A percentile compares a stretch with the other conserved stretches of the same genome.
phyloP scores from a whole-genome alignment of 2,797 vertebrate genomes.

The Trachops cirrhosus region DNA sequence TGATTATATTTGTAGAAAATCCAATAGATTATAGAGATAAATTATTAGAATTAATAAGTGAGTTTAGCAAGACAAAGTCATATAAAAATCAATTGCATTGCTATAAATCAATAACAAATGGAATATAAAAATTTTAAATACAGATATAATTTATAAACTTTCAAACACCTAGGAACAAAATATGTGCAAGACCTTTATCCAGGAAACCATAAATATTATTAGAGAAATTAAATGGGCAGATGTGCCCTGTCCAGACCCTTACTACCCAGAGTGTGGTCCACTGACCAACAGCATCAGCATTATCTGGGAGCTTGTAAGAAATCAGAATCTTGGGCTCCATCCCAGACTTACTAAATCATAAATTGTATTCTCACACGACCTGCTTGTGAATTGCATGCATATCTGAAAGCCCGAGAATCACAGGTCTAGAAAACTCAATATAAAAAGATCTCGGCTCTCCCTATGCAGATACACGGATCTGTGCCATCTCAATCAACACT shows the following conservation, averaged over 20 bases:
- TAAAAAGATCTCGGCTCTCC: neutral
- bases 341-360: constrained; percentile 10
- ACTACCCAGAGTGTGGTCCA: neutral
- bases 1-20: constrained; percentile 62
- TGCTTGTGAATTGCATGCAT: neutral
- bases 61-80: constrained; percentile 55
- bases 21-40: constrained; percentile 50
- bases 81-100: constrained; percentile 50
- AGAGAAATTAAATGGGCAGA: constrained; percentile 21
- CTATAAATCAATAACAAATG: constrained; percentile 60
- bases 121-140: constrained; percentile 60
- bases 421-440: neutral
- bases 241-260: neutral
- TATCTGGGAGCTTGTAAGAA: neutral
- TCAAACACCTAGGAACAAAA: constrained; percentile 44
- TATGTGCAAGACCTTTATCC: constrained; percentile 51
- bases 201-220: constrained; percentile 57
- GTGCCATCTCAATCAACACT: neutral
- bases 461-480: neutral
- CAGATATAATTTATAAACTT: constrained; percentile 66
- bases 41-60: constrained; percentile 48
- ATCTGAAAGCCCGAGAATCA: neutral
- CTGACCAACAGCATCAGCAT: neutral
- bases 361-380: neutral
- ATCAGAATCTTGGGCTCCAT: neutral